Base-by-base conservation (phyloP, 2,888 invertebrate genomes). In the Neria commutata region DNA sequence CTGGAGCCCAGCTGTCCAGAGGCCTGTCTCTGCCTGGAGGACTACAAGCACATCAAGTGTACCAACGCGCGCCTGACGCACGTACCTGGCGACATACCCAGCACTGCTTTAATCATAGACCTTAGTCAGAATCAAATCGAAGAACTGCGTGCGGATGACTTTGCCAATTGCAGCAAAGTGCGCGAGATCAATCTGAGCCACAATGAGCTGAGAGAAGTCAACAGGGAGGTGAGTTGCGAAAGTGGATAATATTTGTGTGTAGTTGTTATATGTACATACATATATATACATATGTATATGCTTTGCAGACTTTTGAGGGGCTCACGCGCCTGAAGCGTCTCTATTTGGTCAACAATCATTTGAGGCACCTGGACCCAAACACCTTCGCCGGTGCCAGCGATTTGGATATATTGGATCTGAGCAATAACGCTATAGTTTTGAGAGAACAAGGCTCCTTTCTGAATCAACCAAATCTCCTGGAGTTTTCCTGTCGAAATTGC, bases 51-150 rank as follows among this genome's bases (percentile, higher is more conserved):
- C 59, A 68, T 81, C 48, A 83, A 85, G 73, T 87, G 87, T 73
- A 81, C 84, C 10, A 81, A 83, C 66, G 81, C 79, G 56, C 81
- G 78, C 33, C 75, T 87, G 55, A 82, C 82, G 17, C 82, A 84
- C 68, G 79, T 87, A 52, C 87, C 87, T 25, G 67, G 77, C 46
- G 73, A 78, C 68, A 58, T 82, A 62, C 81, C 82, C 11, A 67
- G 67, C 52, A 76, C 70, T 62, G 75, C 74, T 16, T 63, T 73
- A 42, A 73, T 75, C 34, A 64, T 82, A 67, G 78, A 81, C 67
- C 73, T 82, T 68, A 81, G 81, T 62, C 61, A 77, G 56, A 82
- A 82, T 71, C 66, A 66, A 26, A 79, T 82, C 54, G 65, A 62
- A 16, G 68, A 77, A 63, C 60, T 82, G 60, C 69, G 72, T 46